Evolutionary conservation across 2,797 vertebrate genomes (phyloP).

Genomic region (Simalia tracyae): DNA sequence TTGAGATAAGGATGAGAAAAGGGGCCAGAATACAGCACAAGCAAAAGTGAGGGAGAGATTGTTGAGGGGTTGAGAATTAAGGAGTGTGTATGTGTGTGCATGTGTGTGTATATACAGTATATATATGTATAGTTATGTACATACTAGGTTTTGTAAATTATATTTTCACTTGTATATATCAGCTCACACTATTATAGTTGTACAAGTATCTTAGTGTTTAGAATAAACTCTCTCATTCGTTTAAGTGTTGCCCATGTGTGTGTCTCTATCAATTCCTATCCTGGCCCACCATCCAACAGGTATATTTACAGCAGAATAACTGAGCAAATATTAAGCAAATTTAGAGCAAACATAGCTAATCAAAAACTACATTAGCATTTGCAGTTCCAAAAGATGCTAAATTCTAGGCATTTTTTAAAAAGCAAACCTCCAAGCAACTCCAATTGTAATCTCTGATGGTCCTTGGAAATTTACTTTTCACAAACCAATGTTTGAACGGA

Average conservation of each 20-base stretch:
- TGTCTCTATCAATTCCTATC: not conserved
- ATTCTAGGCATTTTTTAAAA: not conserved
- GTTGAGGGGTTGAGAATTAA: not conserved
- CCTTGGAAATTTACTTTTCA: not conserved
- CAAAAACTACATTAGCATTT: not conserved
- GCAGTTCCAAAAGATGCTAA: not conserved
- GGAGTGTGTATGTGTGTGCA: not conserved
- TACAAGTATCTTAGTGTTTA: not conserved
- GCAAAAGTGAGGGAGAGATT: not conserved
- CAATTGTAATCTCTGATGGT: not conserved
- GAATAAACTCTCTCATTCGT: not conserved
- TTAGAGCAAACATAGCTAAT: not conserved
- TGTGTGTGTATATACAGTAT: not conserved
- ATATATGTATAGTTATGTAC: too few relatives aligned
- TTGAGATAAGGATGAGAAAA: not conserved
- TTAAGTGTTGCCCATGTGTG: not conserved
- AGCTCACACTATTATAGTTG: not conserved
- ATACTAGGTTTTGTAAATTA: not conserved
- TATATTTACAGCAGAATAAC: not conserved
- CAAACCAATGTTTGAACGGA: not conserved
- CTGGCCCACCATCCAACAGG: not conserved
- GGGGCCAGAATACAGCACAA: not conserved
- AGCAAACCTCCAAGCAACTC: not conserved
- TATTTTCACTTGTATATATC: not conserved
- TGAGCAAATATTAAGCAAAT: not conserved